phyloP scores from a whole-genome alignment of 2,797 vertebrate genomes.

The Onychomys arenicola region DNA sequence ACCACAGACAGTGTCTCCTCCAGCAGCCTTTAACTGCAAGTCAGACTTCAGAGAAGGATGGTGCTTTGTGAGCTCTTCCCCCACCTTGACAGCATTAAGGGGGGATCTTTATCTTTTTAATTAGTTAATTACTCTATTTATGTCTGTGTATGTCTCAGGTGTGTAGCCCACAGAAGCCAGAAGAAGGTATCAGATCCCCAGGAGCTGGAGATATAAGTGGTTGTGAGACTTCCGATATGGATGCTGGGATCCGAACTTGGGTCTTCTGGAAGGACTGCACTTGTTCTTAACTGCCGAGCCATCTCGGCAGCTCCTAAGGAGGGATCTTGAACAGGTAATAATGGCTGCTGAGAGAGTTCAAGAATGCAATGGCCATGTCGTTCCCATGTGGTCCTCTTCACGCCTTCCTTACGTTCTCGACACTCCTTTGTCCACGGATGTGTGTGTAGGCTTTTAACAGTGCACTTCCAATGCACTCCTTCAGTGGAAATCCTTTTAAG shows the following conservation, averaged over 20 bases:
- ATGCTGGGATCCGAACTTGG: neutral
- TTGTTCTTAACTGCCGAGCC: neutral
- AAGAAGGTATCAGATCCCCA: neutral
- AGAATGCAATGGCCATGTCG: neutral
- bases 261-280: neutral
- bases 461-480: neutral
- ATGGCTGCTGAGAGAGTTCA: neutral
- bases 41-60: neutral
- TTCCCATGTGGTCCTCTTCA: neutral
- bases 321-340: neutral
- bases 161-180: neutral
- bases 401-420: neutral
- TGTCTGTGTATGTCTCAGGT: neutral
- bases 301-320: neutral
- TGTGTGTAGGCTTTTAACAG: neutral
- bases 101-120: neutral
- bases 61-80: neutral
- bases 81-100: neutral
- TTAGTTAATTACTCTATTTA: neutral
- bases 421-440: neutral
- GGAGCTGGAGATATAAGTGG: neutral
- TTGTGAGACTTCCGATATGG: neutral
- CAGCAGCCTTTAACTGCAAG: neutral
- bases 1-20: neutral
- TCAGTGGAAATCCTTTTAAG: slow-evolving; percentile 37